Evolutionary conservation across 2,797 vertebrate species (phyloP).

Genomic region (Chelmon rostratus): DNA sequence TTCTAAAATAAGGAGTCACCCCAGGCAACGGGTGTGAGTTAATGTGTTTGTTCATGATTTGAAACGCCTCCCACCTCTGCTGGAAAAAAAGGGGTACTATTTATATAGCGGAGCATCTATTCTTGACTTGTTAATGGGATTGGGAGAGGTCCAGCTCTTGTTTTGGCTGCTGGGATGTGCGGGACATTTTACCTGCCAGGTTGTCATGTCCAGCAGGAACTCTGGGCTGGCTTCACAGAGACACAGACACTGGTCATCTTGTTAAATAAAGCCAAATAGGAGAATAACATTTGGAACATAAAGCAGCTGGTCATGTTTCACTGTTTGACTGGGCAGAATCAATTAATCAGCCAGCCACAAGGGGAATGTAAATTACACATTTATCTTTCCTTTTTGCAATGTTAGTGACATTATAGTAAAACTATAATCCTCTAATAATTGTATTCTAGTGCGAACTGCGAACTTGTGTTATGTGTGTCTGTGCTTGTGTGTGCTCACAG

Average conservation of each 20-base stretch:
- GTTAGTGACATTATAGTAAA: not conserved
- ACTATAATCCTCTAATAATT: not conserved
- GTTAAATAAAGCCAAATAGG: constrained; percentile 17
- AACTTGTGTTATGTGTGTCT: not conserved
- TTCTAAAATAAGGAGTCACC: constrained; percentile 22
- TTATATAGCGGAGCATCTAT: constrained; percentile 52
- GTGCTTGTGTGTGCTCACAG: not conserved
- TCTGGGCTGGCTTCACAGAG: not conserved
- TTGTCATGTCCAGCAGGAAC: constrained; percentile 36
- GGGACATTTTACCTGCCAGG: constrained; percentile 52
- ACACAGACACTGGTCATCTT: constrained; percentile 21
- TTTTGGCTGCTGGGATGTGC: constrained; percentile 48
- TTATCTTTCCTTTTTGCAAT: not conserved
- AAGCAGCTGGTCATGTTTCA: constrained; percentile 17
- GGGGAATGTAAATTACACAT: not conserved
- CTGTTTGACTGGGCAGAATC: constrained; percentile 15
- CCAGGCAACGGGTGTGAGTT: constrained; percentile 43
- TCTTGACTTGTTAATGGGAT: constrained; percentile 66
- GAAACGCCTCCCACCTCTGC: constrained; percentile 52
- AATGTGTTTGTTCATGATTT: constrained; percentile 44
- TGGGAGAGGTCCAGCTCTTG: constrained; percentile 56
- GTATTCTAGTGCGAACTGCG: not conserved
- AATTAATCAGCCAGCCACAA: constrained; percentile 14
- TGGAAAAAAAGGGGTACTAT: constrained; percentile 38
- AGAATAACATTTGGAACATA: constrained; percentile 11